These are phyloP conservation scores for Vesta saturnalis DNA, from an alignment of 2,888 invertebrate genomes.

Conservation along the genomic window DNA sequence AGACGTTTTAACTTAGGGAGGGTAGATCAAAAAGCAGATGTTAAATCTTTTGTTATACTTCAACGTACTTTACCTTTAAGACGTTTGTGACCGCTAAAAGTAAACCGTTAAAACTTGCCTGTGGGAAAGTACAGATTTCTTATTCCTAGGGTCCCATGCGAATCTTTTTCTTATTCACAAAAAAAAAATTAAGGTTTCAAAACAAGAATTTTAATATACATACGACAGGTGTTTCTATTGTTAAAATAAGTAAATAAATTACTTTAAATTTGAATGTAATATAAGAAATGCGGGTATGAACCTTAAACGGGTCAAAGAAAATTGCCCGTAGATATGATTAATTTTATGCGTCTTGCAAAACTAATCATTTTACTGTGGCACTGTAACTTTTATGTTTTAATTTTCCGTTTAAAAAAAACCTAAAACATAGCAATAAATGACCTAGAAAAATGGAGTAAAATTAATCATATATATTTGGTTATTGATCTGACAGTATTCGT, in stretches of 20 bases:
- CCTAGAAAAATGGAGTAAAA: background rate
- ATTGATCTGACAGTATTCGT: slow-evolving; percentile 17
- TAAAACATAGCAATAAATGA: no score
- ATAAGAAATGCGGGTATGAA: slow-evolving; percentile 56
- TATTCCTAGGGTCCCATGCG: slow-evolving; percentile 9
- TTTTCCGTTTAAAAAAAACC: no score
- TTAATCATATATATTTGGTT: background rate
- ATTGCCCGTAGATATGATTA: slow-evolving; percentile 37
- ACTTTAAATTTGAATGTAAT: slow-evolving; percentile 9
- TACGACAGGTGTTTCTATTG: slow-evolving; percentile 24
- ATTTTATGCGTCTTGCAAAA: slow-evolving; percentile 28
- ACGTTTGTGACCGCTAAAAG: slow-evolving; percentile 30
- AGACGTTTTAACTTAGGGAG: slow-evolving; percentile 55
- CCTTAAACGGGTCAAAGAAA: slow-evolving; percentile 58
- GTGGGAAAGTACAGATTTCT: slow-evolving; percentile 18
- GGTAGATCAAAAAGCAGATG: slow-evolving; percentile 60
- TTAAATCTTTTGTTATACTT: slow-evolving; percentile 52
- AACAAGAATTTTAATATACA: background rate
- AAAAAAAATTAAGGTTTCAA: slow-evolving; percentile 12
- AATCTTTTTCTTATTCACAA: slow-evolving; percentile 9
- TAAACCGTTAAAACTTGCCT: slow-evolving; percentile 33
- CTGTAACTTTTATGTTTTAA: no score
- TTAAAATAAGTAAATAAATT: background rate
- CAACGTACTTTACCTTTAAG: slow-evolving; percentile 58
- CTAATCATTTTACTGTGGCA: background rate